Percentiles rank a stretch among this genome's conserved stretches.
Evolutionary conservation across 2,888 invertebrate genomes (phyloP).

Genomic region (Therioaphis trifolii): DNA sequence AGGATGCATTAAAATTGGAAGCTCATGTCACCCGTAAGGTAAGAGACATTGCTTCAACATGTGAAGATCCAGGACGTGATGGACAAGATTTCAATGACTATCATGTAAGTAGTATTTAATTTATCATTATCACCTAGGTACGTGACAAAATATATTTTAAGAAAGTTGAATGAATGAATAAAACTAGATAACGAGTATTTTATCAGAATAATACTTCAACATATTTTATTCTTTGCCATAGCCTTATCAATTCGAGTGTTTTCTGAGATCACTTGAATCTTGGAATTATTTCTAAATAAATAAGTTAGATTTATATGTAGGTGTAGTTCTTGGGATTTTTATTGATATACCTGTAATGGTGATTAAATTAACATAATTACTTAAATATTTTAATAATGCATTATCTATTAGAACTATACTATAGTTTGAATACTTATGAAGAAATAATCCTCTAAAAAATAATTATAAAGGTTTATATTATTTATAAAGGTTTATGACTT

Average conservation of each 20-base stretch:
- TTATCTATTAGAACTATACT: slow-evolving; percentile 30
- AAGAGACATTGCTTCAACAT: slow-evolving; percentile 76
- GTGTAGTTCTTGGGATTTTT: slow-evolving; percentile 6
- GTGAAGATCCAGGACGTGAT: slow-evolving; percentile 73
- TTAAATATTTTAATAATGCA: not conserved
- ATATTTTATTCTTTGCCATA: not conserved
- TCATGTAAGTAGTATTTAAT: slow-evolving; percentile 75
- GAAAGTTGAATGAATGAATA: slow-evolving; percentile 7
- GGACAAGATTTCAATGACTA: slow-evolving; percentile 77
- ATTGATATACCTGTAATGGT: slow-evolving; percentile 31
- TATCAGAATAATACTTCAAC: not conserved
- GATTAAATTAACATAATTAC: not conserved
- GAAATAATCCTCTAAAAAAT: not conserved
- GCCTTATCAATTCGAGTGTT: slow-evolving; percentile 36
- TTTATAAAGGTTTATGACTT: too few relatives aligned
- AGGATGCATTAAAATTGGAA: slow-evolving; percentile 83
- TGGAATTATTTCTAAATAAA: not conserved
- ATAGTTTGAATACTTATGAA: not conserved
- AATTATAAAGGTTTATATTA: too few relatives aligned
- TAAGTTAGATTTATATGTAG: not conserved
- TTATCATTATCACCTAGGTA: not conserved
- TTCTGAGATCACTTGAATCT: not conserved
- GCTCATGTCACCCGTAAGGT: slow-evolving; percentile 81
- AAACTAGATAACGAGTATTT: not conserved
- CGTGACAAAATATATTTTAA: not conserved